Percentiles rank a stretch among this genome's conserved stretches.
These are phyloP conservation scores for Cariama cristata DNA, from an alignment of 2,113 vertebrate species.

Conservation along the genomic window DNA sequence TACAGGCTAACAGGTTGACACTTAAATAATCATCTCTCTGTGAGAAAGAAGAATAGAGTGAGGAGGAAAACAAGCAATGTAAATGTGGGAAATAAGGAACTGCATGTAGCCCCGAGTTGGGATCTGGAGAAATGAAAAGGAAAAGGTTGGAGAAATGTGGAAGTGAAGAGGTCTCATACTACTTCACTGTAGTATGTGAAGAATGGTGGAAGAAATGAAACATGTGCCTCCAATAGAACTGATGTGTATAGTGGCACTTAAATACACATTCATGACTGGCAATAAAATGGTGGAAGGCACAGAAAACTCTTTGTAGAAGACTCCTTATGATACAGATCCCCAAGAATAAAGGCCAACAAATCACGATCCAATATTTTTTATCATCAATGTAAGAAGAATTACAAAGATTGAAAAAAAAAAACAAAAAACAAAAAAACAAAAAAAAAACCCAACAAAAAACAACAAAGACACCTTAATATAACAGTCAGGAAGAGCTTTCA, in stretches of 20 bases:
- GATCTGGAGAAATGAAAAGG: neutral
- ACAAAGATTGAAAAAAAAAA: neutral
- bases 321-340: neutral
- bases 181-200: neutral
- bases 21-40: neutral
- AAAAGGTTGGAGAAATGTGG: neutral
- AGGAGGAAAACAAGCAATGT: neutral
- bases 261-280: neutral
- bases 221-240: neutral
- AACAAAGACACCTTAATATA: neutral
- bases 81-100: neutral
- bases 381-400: neutral
- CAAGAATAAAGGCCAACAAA: neutral
- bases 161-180: neutral
- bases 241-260: neutral
- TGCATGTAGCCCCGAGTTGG: neutral
- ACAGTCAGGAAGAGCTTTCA: fast-evolving
- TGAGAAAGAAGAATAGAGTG: neutral
- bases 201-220: neutral
- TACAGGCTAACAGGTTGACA: neutral
- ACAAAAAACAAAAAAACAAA: too few relatives aligned
- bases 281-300: neutral
- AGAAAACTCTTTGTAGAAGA: neutral
- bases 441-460: too few relatives aligned
- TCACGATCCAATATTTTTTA: neutral